These are phyloP conservation scores for Adela reaumurella DNA, from an alignment of 2,888 invertebrate genomes.

Conservation along the genomic window DNA sequence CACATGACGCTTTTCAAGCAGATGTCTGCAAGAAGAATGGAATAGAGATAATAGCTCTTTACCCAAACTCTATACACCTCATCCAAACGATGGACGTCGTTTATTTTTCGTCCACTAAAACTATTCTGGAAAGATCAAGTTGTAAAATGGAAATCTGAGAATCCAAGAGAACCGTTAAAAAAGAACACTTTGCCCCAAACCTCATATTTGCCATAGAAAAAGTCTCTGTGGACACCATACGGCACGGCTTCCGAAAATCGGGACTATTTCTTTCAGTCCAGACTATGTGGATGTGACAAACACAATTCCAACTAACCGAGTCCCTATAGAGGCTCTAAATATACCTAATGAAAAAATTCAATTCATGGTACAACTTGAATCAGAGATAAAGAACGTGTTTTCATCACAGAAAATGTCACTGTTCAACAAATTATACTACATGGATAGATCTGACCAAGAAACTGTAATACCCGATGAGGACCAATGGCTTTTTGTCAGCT, in stretches of 20 bases:
- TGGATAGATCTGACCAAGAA: too few relatives aligned
- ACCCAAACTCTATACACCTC: constrained; percentile 11
- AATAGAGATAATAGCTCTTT: constrained; percentile 9
- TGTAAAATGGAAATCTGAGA: constrained; percentile 7
- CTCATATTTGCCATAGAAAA: not conserved
- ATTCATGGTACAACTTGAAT: too few relatives aligned
- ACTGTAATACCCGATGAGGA: not conserved
- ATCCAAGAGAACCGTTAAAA: not conserved
- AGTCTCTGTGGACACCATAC: not conserved
- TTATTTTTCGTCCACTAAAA: constrained; percentile 9
- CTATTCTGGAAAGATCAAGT: constrained; percentile 5
- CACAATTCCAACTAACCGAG: too few relatives aligned
- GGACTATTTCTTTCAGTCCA: not conserved
- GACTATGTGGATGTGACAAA: not conserved
- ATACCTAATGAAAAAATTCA: too few relatives aligned
- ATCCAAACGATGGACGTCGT: constrained; percentile 12
- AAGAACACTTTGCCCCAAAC: not conserved
- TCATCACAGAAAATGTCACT: too few relatives aligned
- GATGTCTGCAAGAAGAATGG: constrained; percentile 4
- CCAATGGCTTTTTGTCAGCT: not conserved
- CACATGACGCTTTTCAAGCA: constrained; percentile 9
- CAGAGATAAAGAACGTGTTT: too few relatives aligned
- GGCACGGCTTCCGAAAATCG: not conserved
- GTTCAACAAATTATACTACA: too few relatives aligned
- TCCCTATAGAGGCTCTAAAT: too few relatives aligned